Evolutionary conservation across 2,888 invertebrate genomes (phyloP), one percentile per base, ranked within the genome.

Genomic region (Cheilosia soror): DNA sequence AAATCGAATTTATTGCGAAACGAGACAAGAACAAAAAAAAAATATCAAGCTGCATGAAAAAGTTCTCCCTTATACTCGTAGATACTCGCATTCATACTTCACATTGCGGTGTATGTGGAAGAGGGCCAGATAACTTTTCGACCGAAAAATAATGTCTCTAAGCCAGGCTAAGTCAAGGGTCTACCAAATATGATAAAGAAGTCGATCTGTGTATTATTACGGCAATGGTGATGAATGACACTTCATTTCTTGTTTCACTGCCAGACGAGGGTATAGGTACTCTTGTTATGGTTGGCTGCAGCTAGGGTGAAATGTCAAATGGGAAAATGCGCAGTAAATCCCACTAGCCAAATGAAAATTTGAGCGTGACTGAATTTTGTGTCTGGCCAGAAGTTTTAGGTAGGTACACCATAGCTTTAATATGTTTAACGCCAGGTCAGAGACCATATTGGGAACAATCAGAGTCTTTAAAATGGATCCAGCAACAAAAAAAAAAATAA

Each of bases 1-100:
- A 55, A 63, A 73, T 73, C 62, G 53, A 62, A 73, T 73, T 73
- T 73, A 73, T 73, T 73, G 63, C 29, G 42, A 73, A n/a, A 62
- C 40, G 29, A 27, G 25, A 63, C 31, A 42, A 63, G 33, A 5
- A 63, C 31, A 42, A 63, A 25, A 5, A 53, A 25, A 20, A 40
- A 63, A 31, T 25, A 51, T 62, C n/a, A 53, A 25, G 72, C 15
- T 31, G 42, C 42, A 72, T 15, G 53, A 51, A 27, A 29, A 29
- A 42, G 31, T n/a, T 31, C 25, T 20, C 20, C 5, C 37, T 31
- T 40, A 33, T n/a, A 20, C 3, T 31, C 9, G 25, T 40, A 58
- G n/a, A n/a, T n/a, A n/a, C n/a, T 40, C 7, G 9, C 58, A 37
- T 11, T 9, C 20, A 20, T 20, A 55, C 31, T 33, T 40, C 40